A percentile compares a stretch with the other conserved stretches of the same genome.
phyloP scores from a whole-genome alignment of 1,140 invertebrate species.

The Achroia grisella region DNA sequence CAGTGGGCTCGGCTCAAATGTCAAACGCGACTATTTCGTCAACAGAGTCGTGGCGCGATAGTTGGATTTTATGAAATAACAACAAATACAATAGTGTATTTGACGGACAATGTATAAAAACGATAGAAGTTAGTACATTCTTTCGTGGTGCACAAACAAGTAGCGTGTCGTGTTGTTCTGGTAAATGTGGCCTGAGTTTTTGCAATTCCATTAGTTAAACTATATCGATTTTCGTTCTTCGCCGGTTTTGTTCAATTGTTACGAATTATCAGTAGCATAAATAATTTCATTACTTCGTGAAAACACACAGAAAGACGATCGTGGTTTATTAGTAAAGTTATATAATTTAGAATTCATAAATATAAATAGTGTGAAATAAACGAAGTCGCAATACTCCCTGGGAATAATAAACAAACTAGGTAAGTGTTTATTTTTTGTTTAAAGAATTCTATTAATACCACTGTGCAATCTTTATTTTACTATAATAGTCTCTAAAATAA shows the following conservation, averaged over 20 bases:
- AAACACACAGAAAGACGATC: not conserved
- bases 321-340: not conserved
- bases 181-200: conserved; percentile 35
- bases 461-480: no score
- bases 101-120: conserved; percentile 55
- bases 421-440: conserved; percentile 13
- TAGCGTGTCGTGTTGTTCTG: conserved; percentile 32
- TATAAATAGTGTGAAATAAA: not conserved
- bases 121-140: conserved; percentile 41
- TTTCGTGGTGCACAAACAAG: conserved; percentile 28
- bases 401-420: conserved; percentile 19
- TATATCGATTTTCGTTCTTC: conserved; percentile 68
- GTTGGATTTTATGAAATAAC: conserved; percentile 69
- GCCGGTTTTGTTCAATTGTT: conserved; percentile 55
- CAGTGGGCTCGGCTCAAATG: conserved; percentile 74
- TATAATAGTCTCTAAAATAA: no score
- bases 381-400: conserved; percentile 18
- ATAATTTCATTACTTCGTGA: not conserved
- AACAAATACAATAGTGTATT: conserved; percentile 61
- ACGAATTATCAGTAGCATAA: conserved; percentile 41
- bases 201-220: conserved; percentile 34
- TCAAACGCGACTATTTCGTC: conserved; percentile 75
- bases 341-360: not conserved
- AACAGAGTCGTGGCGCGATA: conserved; percentile 70
- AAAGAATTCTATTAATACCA: not conserved